Evolutionary conservation across 2,113 vertebrate genomes (phyloP).

Genomic region (Atlantisia rogersi): DNA sequence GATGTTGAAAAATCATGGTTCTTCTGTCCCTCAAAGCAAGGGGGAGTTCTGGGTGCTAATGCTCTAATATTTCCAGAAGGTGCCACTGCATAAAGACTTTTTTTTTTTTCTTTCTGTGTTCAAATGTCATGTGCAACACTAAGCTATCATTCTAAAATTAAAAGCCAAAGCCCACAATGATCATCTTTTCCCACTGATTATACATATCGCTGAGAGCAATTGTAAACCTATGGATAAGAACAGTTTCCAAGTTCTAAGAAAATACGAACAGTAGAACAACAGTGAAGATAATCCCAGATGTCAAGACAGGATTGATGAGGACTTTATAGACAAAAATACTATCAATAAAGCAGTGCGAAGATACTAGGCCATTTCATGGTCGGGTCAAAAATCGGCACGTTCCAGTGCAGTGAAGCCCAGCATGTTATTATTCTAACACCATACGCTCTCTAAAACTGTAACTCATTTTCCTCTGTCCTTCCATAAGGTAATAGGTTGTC

Average conservation of each 20-base stretch:
- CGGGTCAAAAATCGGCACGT: background rate
- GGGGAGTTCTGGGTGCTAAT: background rate
- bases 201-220: background rate
- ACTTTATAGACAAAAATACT: background rate
- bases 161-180: accelerated
- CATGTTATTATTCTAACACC: background rate
- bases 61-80: background rate
- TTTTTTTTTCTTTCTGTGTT: background rate
- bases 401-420: background rate
- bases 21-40: background rate
- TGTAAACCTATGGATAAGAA: background rate
- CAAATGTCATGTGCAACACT: background rate
- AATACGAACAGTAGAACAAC: background rate
- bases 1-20: background rate
- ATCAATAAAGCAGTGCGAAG: background rate
- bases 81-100: background rate
- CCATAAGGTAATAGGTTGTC: background rate
- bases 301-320: background rate
- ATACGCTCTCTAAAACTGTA: background rate
- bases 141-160: background rate
- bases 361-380: background rate
- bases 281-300: background rate
- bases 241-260: background rate
- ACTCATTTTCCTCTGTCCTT: background rate
- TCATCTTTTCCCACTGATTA: background rate